Evolutionary conservation across 2,888 invertebrate genomes (phyloP).

Genomic region (Troides helena): DNA sequence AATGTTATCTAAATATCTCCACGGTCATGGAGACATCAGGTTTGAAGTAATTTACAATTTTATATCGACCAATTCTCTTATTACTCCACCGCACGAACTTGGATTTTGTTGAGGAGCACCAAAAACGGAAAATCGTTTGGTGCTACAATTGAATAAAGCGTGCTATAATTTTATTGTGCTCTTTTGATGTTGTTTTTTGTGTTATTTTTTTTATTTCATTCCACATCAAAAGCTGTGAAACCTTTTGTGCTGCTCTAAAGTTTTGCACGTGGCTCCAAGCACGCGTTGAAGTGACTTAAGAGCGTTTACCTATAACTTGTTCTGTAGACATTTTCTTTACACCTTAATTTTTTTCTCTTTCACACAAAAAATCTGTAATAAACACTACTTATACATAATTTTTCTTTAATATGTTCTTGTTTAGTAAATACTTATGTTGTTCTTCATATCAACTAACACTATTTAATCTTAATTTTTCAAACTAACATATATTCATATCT

Average conservation of each 20-base stretch:
- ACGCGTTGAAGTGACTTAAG: constrained; percentile 56
- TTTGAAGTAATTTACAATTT: constrained; percentile 42
- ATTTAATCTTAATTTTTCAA: too few species aligned
- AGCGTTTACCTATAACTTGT: neutral
- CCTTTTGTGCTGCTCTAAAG: constrained; percentile 46
- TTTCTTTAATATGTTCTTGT: too few species aligned
- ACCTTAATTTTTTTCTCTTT: too few species aligned
- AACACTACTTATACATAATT: too few species aligned
- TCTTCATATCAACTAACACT: too few species aligned
- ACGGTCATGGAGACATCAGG: constrained; percentile 62
- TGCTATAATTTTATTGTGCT: constrained; percentile 54
- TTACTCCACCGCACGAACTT: constrained; percentile 22
- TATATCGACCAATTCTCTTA: constrained; percentile 31
- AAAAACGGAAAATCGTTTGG: constrained; percentile 1
- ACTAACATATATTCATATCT: too few species aligned
- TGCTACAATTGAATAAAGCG: constrained; percentile 21
- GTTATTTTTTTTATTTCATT: constrained; percentile 43
- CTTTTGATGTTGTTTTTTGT: constrained; percentile 53
- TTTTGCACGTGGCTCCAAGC: constrained; percentile 62
- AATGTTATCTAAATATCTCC: constrained; percentile 76
- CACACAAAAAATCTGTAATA: too few species aligned
- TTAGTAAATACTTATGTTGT: too few species aligned
- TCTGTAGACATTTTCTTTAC: neutral
- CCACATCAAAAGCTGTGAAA: constrained; percentile 59
- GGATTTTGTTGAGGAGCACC: constrained; percentile 30